Base-by-base conservation (phyloP, 1,140 invertebrate genomes). In the Neotoxoptera formosana region DNA sequence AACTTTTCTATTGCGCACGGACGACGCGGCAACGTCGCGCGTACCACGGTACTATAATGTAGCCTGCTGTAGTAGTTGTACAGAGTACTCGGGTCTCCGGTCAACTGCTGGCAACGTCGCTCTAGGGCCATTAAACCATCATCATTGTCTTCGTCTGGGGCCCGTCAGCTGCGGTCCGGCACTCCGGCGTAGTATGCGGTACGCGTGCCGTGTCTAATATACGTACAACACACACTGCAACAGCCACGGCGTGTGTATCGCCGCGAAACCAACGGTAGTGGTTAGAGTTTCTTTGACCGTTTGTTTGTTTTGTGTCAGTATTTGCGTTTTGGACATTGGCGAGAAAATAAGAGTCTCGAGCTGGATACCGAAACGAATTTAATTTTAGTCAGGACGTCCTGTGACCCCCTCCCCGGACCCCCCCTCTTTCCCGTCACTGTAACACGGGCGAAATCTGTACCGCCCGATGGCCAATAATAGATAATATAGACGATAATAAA, bases 71-170 rank as follows among this genome's bases (percentile, higher is more conserved):
- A 2, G 14, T 11, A 4, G 48, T 14, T 51, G 48, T 51, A 53
- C 20, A 1, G 1, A 53, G 20, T 6, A 53, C 51, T 45, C 48
- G 90, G 47, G 60, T 91, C 67, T 48, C 47, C 34, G 76, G 25
- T 47, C n/a, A 56, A 34, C 60, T n/a, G 20, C 25, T 53, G 91
- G 81, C 91, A 93, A 93, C 91, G 60, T 93, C 0, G 91, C 25
- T 48, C 45, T 92, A 84, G 48, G 76, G 91, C 91, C 91, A 93
- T 93, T 93, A 93, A 93, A 93, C 91, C 48, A 34, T 93, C 67
- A 51, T 84, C 76, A 86, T 93, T 93, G 91, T 93, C 81, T 93
- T 93, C 91, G 67, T 92, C 36, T 53, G 81, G 41, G 76, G n/a
- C 23, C 25, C 30, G 91, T 93, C 91, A 86, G 91, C 91, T 92